Percentiles rank a stretch among this genome's conserved stretches.
These are phyloP conservation scores for Mamestra configurata DNA, from an alignment of 1,140 invertebrate genomes.

Conservation along the genomic window DNA sequence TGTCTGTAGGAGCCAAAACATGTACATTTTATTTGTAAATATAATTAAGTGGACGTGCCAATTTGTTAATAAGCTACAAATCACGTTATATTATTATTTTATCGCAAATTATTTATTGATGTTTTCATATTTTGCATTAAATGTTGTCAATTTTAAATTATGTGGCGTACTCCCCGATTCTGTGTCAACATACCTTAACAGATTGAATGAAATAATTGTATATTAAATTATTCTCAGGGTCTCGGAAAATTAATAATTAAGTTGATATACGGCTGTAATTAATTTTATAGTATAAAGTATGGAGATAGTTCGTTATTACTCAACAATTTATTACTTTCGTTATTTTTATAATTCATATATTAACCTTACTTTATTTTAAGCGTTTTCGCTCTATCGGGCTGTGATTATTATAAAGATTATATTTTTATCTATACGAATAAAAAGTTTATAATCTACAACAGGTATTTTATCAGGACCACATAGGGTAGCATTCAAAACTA, in stretches of 20 bases:
- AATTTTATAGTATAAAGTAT: background rate
- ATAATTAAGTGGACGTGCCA: constrained; percentile 48
- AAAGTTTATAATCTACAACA: too few relatives aligned
- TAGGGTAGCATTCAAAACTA: too few relatives aligned
- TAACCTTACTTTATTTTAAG: too few relatives aligned
- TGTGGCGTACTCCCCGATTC: background rate
- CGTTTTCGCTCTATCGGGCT: too few relatives aligned
- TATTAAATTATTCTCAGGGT: background rate
- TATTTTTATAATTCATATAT: too few relatives aligned
- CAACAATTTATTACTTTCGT: too few relatives aligned
- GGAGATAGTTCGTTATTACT: background rate
- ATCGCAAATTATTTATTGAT: constrained; percentile 41
- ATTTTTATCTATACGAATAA: too few relatives aligned
- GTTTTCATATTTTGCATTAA: constrained; percentile 50
- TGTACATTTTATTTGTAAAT: constrained; percentile 46
- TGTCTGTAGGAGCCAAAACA: background rate
- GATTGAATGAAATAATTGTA: background rate
- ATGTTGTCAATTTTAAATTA: constrained; percentile 54
- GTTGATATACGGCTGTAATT: background rate
- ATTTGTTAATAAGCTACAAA: constrained; percentile 50
- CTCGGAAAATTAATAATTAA: background rate
- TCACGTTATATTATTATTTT: constrained; percentile 44
- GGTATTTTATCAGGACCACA: too few relatives aligned
- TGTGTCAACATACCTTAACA: constrained; percentile 5
- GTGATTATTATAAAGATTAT: too few relatives aligned